phyloP scores from a whole-genome alignment of 2,888 invertebrate genomes.

The Dendrolimus pini region DNA sequence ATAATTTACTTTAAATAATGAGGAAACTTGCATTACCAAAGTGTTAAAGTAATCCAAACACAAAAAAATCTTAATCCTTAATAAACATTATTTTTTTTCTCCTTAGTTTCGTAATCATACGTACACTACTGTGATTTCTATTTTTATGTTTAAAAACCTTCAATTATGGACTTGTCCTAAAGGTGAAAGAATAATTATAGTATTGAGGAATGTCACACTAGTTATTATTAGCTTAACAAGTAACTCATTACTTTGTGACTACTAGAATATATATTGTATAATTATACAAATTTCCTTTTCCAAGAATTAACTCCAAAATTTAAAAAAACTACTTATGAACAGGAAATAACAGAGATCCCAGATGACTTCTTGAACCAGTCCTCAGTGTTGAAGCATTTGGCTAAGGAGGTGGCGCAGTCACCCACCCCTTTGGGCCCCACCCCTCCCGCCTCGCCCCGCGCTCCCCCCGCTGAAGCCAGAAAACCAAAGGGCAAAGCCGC shows the following conservation, averaged over 20 bases:
- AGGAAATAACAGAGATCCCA: slow-evolving; percentile 90
- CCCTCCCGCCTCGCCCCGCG: slow-evolving; percentile 51
- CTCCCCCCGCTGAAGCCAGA: slow-evolving; percentile 31
- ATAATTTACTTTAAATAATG: not conserved
- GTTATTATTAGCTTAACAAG: too few relatives aligned
- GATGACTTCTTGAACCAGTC: slow-evolving; percentile 90
- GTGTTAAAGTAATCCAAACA: too few relatives aligned
- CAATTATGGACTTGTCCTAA: too few relatives aligned
- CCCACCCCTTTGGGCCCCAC: slow-evolving; percentile 53
- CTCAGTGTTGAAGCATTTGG: slow-evolving; percentile 88
- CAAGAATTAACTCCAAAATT: too few relatives aligned
- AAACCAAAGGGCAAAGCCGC: slow-evolving; percentile 49
- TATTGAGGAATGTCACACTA: too few relatives aligned
- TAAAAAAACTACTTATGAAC: slow-evolving; percentile 14
- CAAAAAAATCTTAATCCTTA: not conserved
- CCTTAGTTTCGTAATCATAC: too few relatives aligned
- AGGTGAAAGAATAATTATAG: too few relatives aligned
- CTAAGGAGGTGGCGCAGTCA: slow-evolving; percentile 82
- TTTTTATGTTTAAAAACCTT: too few relatives aligned
- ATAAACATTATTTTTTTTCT: not conserved
- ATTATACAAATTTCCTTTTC: too few relatives aligned
- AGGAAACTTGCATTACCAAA: not conserved
- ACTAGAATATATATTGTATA: too few relatives aligned
- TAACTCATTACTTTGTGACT: too few relatives aligned
- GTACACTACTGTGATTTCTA: too few relatives aligned